Conservation (phyloP, 2,113 vertebrate species). For the Athene noctua region DNA sequence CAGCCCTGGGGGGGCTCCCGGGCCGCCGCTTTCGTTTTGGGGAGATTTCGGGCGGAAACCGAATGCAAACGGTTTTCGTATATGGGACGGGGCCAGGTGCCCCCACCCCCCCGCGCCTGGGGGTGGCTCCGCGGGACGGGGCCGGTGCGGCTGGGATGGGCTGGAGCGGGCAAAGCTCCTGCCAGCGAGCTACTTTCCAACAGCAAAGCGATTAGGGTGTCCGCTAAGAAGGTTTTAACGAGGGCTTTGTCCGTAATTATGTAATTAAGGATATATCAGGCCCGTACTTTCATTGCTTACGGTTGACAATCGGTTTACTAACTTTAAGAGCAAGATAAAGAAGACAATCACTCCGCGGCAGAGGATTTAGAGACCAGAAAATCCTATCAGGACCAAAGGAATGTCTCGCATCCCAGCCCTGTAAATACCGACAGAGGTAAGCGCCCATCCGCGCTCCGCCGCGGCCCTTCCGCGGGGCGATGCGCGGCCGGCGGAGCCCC, state of each 20-base stretch:
- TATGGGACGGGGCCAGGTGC: fast-evolving
- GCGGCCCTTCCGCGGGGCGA: background rate
- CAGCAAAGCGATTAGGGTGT: conserved; percentile 55
- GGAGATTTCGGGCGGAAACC: background rate
- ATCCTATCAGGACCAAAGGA: conserved; percentile 84
- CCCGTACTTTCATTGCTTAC: conserved; percentile 69
- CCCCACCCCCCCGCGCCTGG: background rate
- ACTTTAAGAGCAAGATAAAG: conserved; percentile 82
- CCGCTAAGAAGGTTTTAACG: conserved; percentile 66
- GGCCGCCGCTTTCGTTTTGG: background rate
- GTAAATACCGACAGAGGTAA: conserved; percentile 85
- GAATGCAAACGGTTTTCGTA: background rate
- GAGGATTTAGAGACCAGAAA: conserved; percentile 90
- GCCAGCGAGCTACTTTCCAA: conserved; percentile 48
- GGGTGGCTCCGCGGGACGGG: background rate
- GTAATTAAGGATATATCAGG: conserved; percentile 70
- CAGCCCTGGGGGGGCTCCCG: background rate
- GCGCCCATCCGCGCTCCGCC: background rate
- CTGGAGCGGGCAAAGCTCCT: background rate
- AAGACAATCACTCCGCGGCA: conserved; percentile 80
- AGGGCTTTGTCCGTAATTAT: conserved; percentile 66
- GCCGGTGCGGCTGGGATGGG: background rate
- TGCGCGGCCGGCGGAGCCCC: background rate
- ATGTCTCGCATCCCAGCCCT: conserved; percentile 79
- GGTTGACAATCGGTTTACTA: conserved; percentile 77